Conservation (phyloP, 2,797 vertebrate species). For the Cyclopterus lumpus region DNA sequence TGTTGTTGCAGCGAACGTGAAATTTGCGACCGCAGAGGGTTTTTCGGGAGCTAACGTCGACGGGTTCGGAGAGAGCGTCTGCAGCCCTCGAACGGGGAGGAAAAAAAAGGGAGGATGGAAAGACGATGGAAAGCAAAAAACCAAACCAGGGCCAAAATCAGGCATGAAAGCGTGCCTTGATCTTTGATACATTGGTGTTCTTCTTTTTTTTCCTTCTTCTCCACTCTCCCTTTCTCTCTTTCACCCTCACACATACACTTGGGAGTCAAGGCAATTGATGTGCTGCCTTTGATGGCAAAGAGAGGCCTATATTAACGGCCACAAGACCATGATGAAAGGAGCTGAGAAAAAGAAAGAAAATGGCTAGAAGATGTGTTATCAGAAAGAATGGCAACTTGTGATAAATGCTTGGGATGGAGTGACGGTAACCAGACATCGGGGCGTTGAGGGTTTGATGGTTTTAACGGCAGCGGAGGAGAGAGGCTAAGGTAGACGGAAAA, state of each 20-base stretch:
- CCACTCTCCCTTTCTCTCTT: constrained; percentile 72
- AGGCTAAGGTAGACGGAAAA: constrained; percentile 64
- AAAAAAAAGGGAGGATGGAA: constrained; percentile 42
- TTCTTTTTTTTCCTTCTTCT: constrained; percentile 49
- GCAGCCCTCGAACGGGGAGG: constrained; percentile 17
- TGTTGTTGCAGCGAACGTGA: constrained; percentile 21
- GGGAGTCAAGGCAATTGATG: constrained; percentile 86
- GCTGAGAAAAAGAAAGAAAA: constrained; percentile 69
- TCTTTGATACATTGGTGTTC: constrained; percentile 78
- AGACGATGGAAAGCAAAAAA: constrained; percentile 72
- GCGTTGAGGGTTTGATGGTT: constrained; percentile 62
- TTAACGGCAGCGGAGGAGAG: constrained; percentile 60
- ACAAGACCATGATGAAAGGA: constrained; percentile 81
- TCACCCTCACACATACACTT: constrained; percentile 79
- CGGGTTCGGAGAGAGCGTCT: constrained; percentile 41
- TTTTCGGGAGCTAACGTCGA: constrained; percentile 11
- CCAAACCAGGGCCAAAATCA: constrained; percentile 71
- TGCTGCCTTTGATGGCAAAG: constrained; percentile 84
- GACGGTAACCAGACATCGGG: constrained; percentile 67
- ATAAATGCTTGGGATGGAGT: constrained; percentile 65
- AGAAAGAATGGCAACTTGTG: constrained; percentile 68
- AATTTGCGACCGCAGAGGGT: constrained; percentile 28
- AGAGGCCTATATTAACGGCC: constrained; percentile 81
- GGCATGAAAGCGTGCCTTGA: constrained; percentile 82
- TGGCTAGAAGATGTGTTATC: constrained; percentile 73